Percentiles rank a stretch among this genome's conserved stretches.
phyloP scores from a whole-genome alignment of 2,113 vertebrate species.

The Osmerus eperlanus region DNA sequence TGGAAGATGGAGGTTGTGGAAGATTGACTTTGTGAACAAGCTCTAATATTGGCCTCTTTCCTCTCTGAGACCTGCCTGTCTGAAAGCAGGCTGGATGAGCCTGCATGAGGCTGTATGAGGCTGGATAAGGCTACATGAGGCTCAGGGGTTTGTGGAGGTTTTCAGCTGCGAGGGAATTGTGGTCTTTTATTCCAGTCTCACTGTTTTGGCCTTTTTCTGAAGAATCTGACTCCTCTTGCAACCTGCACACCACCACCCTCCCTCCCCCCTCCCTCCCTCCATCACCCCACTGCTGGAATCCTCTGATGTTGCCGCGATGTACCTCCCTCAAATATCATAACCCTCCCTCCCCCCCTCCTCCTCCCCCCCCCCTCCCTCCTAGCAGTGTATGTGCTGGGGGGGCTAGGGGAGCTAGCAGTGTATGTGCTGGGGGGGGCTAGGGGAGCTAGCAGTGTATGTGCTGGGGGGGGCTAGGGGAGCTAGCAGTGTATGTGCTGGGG shows the following conservation, averaged over 20 bases:
- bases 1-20: too few species aligned
- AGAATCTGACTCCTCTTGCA: conserved; percentile 53
- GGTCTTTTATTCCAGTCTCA: conserved; percentile 20
- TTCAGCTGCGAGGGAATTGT: conserved; percentile 34
- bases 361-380: too few species aligned
- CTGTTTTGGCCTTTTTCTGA: conserved; percentile 29
- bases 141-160: conserved; percentile 26
- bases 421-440: too few species aligned
- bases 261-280: conserved; percentile 23
- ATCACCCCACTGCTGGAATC: conserved; percentile 22
- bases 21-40: conserved; percentile 50
- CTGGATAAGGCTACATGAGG: too few species aligned
- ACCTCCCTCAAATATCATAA: conserved; percentile 22
- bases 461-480: too few species aligned
- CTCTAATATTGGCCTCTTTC: conserved; percentile 68
- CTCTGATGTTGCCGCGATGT: conserved; percentile 37
- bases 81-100: conserved; percentile 64
- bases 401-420: too few species aligned
- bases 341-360: conserved; percentile 8
- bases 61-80: conserved; percentile 60
- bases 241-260: conserved; percentile 41
- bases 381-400: too few species aligned
- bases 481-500: too few species aligned
- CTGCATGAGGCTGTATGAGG: too few species aligned
- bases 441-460: too few species aligned